phyloP scores from a whole-genome alignment of 2,888 invertebrate species.

The Torymus tubicola region DNA sequence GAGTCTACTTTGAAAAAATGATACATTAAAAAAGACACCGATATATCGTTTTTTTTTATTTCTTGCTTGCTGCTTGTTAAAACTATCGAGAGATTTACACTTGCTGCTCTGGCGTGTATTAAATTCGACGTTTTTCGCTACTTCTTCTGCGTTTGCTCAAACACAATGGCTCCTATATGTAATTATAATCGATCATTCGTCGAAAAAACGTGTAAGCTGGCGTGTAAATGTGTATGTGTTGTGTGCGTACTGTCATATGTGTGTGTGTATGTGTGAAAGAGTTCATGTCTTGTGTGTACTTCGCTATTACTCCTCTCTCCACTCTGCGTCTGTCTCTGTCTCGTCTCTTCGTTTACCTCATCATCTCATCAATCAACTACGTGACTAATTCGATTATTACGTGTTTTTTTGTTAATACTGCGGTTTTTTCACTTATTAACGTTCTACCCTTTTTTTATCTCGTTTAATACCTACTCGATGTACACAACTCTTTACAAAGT shows the following conservation, averaged over 20 bases:
- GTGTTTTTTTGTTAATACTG: constrained; percentile 28
- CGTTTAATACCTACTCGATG: constrained; percentile 47
- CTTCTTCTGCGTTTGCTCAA: constrained; percentile 12
- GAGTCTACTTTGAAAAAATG: constrained; percentile 43
- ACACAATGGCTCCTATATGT: constrained; percentile 5
- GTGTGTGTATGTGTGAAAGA: not conserved
- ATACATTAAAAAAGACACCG: constrained; percentile 48
- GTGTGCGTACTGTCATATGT: not conserved
- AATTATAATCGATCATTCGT: constrained; percentile 31
- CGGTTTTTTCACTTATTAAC: constrained; percentile 7
- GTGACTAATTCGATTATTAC: constrained; percentile 51
- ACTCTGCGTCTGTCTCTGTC: constrained; percentile 53
- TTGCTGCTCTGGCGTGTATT: not conserved
- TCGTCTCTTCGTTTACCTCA: constrained; percentile 37
- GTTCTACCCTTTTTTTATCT: constrained; percentile 31
- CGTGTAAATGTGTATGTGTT: constrained; percentile 9
- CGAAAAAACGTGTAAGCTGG: constrained; percentile 4
- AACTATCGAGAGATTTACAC: constrained; percentile 32
- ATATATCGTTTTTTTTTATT: constrained; percentile 21
- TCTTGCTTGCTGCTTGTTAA: not conserved
- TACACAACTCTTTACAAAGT: constrained; percentile 28
- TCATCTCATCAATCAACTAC: constrained; percentile 50
- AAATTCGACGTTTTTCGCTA: constrained; percentile 1
- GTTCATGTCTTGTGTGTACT: not conserved
- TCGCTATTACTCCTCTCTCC: constrained; percentile 31